Percentiles rank a stretch among this genome's conserved stretches.
These are phyloP conservation scores for Andrena fulva DNA, from an alignment of 2,888 invertebrate species.

Conservation along the genomic window DNA sequence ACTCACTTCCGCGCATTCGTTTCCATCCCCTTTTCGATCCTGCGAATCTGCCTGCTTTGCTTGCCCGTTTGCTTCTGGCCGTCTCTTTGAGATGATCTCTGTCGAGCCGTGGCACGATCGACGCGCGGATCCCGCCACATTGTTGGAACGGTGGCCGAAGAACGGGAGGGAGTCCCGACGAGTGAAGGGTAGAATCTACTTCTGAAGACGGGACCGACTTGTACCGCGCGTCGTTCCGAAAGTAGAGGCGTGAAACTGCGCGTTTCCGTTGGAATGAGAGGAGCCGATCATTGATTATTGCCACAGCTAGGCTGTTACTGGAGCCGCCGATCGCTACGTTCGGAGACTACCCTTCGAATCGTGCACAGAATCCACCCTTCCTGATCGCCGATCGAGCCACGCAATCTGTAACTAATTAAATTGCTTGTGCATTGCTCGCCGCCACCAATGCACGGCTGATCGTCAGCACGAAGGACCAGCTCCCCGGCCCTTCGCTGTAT, in stretches of 20 bases:
- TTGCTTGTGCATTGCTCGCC: constrained; percentile 54
- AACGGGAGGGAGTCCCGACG: constrained; percentile 41
- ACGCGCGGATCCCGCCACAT: constrained; percentile 20
- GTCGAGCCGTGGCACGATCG: constrained; percentile 24
- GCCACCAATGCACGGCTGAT: constrained; percentile 13
- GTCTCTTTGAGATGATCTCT: constrained; percentile 40
- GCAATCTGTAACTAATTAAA: constrained; percentile 37
- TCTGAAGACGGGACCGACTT: constrained; percentile 2
- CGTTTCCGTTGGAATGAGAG: not conserved
- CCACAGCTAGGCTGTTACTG: not conserved
- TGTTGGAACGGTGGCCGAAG: not conserved
- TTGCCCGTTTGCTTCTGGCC: constrained; percentile 46
- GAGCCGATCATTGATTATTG: not conserved
- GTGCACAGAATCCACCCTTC: constrained; percentile 40
- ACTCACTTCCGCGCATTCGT: constrained; percentile 16
- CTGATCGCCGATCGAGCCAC: constrained; percentile 33
- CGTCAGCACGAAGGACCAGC: constrained; percentile 3
- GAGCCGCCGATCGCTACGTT: not conserved
- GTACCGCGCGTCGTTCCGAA: constrained; percentile 17
- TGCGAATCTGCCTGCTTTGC: constrained; percentile 17
- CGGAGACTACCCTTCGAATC: constrained; percentile 49
- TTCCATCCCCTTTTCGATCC: constrained; percentile 24
- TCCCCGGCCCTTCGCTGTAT: not conserved
- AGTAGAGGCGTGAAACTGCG: not conserved
- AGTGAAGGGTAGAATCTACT: constrained; percentile 48